phyloP scores from a whole-genome alignment of 2,113 vertebrate species.

The Phaethon lepturus region DNA sequence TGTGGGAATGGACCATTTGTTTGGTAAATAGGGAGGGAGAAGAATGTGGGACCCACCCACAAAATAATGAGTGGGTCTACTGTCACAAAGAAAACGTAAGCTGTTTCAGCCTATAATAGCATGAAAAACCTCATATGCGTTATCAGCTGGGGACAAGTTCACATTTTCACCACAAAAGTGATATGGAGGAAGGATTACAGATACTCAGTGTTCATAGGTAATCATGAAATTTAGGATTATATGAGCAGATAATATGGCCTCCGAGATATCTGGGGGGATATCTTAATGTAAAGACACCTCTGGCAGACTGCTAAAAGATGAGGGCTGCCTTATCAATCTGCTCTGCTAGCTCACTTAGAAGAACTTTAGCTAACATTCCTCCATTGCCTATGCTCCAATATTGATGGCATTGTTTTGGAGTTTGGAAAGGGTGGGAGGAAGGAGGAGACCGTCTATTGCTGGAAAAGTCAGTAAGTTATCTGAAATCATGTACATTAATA shows the following conservation, averaged over 20 bases:
- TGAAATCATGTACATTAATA: neutral
- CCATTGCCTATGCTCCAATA: neutral
- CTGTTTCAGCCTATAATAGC: neutral
- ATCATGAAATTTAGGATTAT: neutral
- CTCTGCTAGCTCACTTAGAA: neutral
- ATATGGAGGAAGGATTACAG: neutral
- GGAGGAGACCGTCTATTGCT: neutral
- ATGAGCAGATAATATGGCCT: neutral
- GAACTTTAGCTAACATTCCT: neutral
- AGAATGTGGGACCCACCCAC: neutral
- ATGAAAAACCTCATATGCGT: neutral
- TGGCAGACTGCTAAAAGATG: neutral
- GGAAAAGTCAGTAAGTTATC: neutral
- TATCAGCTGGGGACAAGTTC: neutral
- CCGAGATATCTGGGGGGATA: neutral
- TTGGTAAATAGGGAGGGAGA: neutral
- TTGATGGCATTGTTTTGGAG: neutral
- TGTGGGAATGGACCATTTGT: neutral
- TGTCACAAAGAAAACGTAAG: neutral
- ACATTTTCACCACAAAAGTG: neutral
- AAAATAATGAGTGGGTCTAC: neutral
- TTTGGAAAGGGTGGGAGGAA: neutral
- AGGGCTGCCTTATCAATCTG: neutral
- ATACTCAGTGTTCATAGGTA: neutral
- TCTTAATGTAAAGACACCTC: neutral